Conservation (phyloP, 2,113 vertebrate species). For the Grammomys surdaster region DNA sequence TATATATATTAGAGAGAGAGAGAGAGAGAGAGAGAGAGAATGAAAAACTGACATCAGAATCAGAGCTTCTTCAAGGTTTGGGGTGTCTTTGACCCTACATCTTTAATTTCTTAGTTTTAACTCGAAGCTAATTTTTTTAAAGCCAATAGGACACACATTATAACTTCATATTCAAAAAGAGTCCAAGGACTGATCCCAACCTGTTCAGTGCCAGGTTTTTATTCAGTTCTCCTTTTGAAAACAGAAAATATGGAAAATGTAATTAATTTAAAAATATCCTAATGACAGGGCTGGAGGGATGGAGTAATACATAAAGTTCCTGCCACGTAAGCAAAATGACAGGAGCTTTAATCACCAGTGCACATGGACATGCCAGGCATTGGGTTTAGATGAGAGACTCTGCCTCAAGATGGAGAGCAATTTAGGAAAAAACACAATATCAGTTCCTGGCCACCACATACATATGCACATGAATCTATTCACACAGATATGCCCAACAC, state of each 20-base stretch:
- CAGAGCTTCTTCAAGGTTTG: not conserved
- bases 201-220: slow-evolving; percentile 43
- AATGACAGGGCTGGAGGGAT: not conserved
- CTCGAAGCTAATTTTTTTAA: slow-evolving; percentile 73
- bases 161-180: slow-evolving; percentile 69
- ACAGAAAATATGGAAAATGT: slow-evolving; percentile 83
- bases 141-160: slow-evolving; percentile 59
- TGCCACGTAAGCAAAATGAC: not conserved
- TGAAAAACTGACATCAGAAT: slow-evolving; percentile 23
- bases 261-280: slow-evolving; percentile 75
- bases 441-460: not conserved
- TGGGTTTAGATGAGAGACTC: not conserved
- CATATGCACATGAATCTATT: not conserved
- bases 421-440: no score
- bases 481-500: not conserved
- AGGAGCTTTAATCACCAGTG: not conserved
- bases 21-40: no score
- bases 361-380: not conserved
- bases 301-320: no score
- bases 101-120: slow-evolving; percentile 55
- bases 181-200: slow-evolving; percentile 64
- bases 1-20: no score
- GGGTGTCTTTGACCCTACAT: not conserved
- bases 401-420: not conserved
- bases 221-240: slow-evolving; percentile 67